Base-by-base conservation (phyloP, 2,888 invertebrate species). In the Hololepta plana region DNA sequence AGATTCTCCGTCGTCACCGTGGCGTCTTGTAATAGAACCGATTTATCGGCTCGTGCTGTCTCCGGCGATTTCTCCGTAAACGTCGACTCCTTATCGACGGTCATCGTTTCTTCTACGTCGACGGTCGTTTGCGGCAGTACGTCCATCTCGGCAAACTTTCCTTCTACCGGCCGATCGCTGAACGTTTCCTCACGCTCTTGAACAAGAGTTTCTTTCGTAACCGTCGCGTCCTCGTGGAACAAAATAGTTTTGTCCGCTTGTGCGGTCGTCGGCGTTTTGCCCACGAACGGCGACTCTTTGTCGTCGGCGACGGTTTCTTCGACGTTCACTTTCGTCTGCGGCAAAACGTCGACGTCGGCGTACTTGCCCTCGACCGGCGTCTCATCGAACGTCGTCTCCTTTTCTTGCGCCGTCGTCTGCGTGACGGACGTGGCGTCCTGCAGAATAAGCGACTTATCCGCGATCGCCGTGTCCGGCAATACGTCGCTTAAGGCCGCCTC, bases 171-270 rank as follows among this genome's bases (percentile, higher is more conserved):
- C 32, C 48, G 47, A 17, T 40, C 30, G 6, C 26, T 29, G 22
- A 56, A 47, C 15, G 38, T 38, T 14, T 35, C 39, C 46, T 55
- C 57, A 12, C 41, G 45, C 40, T 65, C 66, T 24, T 55, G 54
- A 4, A 54, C 40, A 21, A 59, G 36, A 12, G 59, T 46, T 46
- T 63, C 59, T 3, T 56, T 56, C 6, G 60, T 54, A 23, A 49
- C 47, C n/a, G n/a, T n/a, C 9, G 67, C 31, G 33, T 62, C 45
- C 43, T 60, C 59, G 5, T 69, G 64, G 3, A 69, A 60, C 12
- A 36, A 25, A 15, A 25, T 31, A 11, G 13, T 30, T 33, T 52
- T 51, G 7, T 44, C 45, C 15, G 53, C 21, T 31, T 52, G 52
- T 4, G 59, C 57, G n/a, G 32, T 42, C 49, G 46, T 11, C 53